phyloP scores from a whole-genome alignment of 2,888 invertebrate genomes.

The Hymenopus coronatus region DNA sequence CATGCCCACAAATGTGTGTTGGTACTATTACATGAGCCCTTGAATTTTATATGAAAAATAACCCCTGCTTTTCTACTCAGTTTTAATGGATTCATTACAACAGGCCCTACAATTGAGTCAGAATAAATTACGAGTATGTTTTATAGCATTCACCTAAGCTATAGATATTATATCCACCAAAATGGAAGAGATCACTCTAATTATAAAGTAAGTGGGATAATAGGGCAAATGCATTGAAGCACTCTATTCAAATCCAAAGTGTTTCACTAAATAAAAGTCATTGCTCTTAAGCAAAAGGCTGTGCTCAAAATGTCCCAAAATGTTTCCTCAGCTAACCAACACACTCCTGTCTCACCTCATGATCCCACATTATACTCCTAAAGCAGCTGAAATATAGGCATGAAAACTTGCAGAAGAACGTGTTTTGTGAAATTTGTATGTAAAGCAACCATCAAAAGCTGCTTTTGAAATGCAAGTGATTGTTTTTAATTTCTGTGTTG shows the following conservation, averaged over 20 bases:
- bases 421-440: background rate
- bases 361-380: background rate
- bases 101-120: no score
- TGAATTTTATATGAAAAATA: no score
- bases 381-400: background rate
- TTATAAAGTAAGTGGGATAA: background rate
- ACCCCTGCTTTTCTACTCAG: no score
- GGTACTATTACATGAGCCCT: no score
- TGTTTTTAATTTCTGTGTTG: background rate
- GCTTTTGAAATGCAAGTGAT: background rate
- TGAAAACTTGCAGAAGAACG: background rate
- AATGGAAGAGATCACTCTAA: background rate
- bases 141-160: no score
- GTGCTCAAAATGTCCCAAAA: background rate
- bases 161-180: background rate
- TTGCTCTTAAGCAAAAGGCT: background rate
- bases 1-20: no score
- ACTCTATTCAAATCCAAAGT: background rate
- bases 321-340: background rate
- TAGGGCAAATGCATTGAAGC: background rate
- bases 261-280: background rate
- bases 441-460: background rate
- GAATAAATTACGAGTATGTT: no score
- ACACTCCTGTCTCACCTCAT: background rate
- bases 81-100: no score